Evolutionary conservation across 2,888 invertebrate genomes (phyloP), one percentile per base, ranked within the genome.

Genomic region (Coelogynopora nodosa): DNA sequence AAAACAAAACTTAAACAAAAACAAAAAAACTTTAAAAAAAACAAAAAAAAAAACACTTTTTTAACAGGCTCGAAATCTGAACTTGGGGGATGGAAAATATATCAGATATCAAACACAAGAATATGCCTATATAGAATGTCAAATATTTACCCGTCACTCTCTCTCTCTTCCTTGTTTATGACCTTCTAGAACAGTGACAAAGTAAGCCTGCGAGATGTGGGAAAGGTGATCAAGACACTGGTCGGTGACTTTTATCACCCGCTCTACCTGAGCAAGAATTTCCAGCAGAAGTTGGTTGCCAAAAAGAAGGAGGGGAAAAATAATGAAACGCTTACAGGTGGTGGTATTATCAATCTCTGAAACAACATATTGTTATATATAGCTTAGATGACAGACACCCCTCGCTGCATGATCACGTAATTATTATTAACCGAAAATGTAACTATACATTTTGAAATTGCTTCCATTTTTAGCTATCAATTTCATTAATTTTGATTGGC

Each of bases 191-290:
- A 67, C 88, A 5, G 87, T 86, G n/a, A n/a, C 67, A 89, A 89
- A 67, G 88, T 90, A 49, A 89, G 88, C 0, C 84, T 91, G 82
- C 86, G 88, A 1, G 90, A 90, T 86, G 90, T 92, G 0, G 91
- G 91, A 0, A 81, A 88, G 13, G 85, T 91, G 87, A 90, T 92
- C 0, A 89, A 90, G 87, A 88, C 89, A 1, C 87, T 92, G 74
- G 89, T 91, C n/a, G 91, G 91, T 0, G 91, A 91, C 88, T 91
- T 90, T 88, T 91, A 90, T 87, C 88, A 89, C 23, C 90, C 90
- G 0, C 87, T 89, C 23, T 91, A 91, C 88, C 87, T 89, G n/a
- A 88, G 88, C 30, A 87, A 87, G 88, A 87, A 87, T 26, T 87
- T 87, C 27, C 87, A 87, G 31, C 30, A 74, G n/a, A 49, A 87